These are phyloP conservation scores for Lamellibrachia columna DNA, from an alignment of 2,888 invertebrate species.

Conservation along the genomic window DNA sequence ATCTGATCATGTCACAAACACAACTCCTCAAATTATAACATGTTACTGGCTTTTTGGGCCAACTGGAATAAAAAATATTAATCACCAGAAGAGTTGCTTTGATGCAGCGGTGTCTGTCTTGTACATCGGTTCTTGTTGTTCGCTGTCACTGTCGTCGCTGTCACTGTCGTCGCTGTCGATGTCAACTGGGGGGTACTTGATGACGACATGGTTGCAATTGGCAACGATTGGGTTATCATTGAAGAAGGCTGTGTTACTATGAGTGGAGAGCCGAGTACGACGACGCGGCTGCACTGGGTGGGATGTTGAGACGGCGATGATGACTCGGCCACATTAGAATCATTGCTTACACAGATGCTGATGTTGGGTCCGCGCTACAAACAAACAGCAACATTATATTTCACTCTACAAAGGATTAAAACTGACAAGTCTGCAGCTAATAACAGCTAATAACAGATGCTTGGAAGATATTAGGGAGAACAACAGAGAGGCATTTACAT, in stretches of 20 bases:
- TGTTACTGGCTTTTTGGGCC: background rate
- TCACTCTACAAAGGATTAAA: background rate
- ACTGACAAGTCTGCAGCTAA: too few species aligned
- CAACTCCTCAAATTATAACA: too few species aligned
- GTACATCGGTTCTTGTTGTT: background rate
- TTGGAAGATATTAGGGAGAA: too few species aligned
- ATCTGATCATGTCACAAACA: too few species aligned
- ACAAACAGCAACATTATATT: background rate
- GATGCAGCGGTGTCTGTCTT: background rate
- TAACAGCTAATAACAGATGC: too few species aligned
- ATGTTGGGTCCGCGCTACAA: background rate
- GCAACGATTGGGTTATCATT: background rate
- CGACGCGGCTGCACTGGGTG: background rate
- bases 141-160: background rate
- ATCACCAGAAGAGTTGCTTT: background rate
- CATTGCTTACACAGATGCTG: constrained; percentile 3
- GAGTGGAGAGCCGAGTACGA: background rate
- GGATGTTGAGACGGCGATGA: background rate
- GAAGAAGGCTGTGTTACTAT: background rate
- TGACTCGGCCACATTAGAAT: background rate
- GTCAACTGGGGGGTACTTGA: background rate
- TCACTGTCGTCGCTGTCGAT: background rate
- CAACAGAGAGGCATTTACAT: too few species aligned
- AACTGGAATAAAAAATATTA: background rate
- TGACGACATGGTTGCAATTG: background rate